Evolutionary conservation across 2,888 invertebrate genomes (phyloP), one percentile per base, ranked within the genome.

Genomic region (Acleris laterana): DNA sequence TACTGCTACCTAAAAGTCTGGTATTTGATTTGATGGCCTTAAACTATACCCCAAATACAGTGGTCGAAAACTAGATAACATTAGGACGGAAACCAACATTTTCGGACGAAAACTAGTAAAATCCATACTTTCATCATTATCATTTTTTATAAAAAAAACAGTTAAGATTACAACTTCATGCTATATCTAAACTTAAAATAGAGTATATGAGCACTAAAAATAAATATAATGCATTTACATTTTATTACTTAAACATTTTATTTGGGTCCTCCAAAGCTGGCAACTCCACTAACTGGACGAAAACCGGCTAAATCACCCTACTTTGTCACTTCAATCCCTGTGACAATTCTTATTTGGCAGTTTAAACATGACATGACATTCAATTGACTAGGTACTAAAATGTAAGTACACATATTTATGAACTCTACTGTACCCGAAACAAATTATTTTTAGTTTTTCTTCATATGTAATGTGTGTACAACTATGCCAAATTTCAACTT

Each of bases 251-350:
- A 59, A 56, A 51, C 62, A 69, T 69, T 68, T 70, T 70, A 69
- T 62, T 69, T 49, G 52, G 69, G 62, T 28, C 64, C 60, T 28
- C 69, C 69, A 62, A 70, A 69, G 57, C 63, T 71, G 66, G 69
- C 73, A 70, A 68, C 68, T 69, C 63, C 69, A 69, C 67, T 72
- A 70, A 70, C 52, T 70, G 68, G 70, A 60, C 65, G 65, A 65
- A 50, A 70, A 70, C 65, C 42, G 69, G 64, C 69, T 62, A 68
- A 70, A 70, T 68, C 55, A 68, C 68, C 66, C 25, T 28, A 25
- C n/a, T n/a, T n/a, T n/a, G n/a, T n/a, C n/a, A n/a, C n/a, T n/a
- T n/a, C n/a, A n/a, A n/a, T n/a, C n/a, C n/a, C n/a, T n/a, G n/a
- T n/a, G n/a, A n/a, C n/a, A n/a, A n/a, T n/a, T n/a, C n/a, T n/a